Percentiles rank a stretch among this genome's conserved stretches.
These are phyloP conservation scores for Pantala flavescens DNA, from an alignment of 1,140 invertebrate genomes.

Conservation along the genomic window DNA sequence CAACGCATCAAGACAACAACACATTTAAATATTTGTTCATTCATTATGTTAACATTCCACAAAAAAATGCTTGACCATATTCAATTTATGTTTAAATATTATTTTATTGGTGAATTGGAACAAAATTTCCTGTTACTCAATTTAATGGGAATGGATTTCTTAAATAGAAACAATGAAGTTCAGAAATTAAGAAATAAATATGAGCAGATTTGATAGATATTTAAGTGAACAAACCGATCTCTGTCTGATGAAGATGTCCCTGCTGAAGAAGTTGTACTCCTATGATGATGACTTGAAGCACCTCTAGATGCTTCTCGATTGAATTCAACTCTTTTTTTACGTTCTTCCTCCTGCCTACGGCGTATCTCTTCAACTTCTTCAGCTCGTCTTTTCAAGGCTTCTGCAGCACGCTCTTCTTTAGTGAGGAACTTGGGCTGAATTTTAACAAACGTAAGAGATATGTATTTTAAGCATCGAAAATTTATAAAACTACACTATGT, in stretches of 20 bases:
- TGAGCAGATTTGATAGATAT: background rate
- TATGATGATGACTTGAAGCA: background rate
- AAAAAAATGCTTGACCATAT: too few relatives aligned
- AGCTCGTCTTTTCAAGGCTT: conserved; percentile 79
- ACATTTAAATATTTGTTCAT: too few relatives aligned
- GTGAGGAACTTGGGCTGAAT: conserved; percentile 85
- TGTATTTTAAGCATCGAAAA: background rate
- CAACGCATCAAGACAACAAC: too few relatives aligned
- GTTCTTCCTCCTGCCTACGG: conserved; percentile 56
- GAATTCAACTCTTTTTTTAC: conserved; percentile 51
- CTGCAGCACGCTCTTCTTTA: conserved; percentile 83
- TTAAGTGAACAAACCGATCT: background rate
- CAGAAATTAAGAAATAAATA: too few relatives aligned
- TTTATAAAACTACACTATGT: background rate
- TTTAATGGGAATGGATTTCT: too few relatives aligned
- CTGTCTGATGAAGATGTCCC: background rate
- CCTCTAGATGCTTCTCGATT: conserved; percentile 46
- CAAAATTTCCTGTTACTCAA: too few relatives aligned
- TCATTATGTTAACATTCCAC: too few relatives aligned
- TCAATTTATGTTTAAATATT: too few relatives aligned
- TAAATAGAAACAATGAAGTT: too few relatives aligned
- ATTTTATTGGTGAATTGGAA: too few relatives aligned
- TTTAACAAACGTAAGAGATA: conserved; percentile 16
- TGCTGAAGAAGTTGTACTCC: background rate
- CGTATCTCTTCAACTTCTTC: conserved; percentile 67